phyloP scores from a whole-genome alignment of 2,888 invertebrate species.

The Imbricaverruca yamaguchii region DNA sequence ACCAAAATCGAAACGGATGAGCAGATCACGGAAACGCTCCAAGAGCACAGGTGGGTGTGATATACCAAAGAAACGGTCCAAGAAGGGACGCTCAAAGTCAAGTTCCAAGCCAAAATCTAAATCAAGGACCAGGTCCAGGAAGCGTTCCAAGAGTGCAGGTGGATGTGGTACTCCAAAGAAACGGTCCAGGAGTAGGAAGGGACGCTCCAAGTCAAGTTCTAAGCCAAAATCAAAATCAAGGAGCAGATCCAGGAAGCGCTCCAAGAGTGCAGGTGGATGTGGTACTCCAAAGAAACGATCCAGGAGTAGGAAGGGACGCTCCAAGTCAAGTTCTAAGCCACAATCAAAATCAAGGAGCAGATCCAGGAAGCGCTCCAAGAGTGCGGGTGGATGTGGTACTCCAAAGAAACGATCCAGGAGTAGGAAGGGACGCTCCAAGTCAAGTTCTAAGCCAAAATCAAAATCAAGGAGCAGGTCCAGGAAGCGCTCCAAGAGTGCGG shows the following conservation, averaged over 20 bases:
- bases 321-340: not conserved
- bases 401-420: not conserved
- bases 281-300: not conserved
- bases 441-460: not conserved
- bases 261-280: not conserved
- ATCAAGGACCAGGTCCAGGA: too few species aligned
- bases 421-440: not conserved
- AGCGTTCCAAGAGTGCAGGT: too few species aligned
- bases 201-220: not conserved
- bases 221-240: conserved; percentile 8
- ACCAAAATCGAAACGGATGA: too few species aligned
- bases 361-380: not conserved
- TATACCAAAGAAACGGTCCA: too few species aligned
- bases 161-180: too few species aligned
- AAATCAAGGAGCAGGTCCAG: conserved; percentile 1
- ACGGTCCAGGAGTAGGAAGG: not conserved
- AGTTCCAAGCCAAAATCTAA: too few species aligned
- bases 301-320: not conserved
- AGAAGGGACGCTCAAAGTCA: too few species aligned
- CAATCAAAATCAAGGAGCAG: not conserved
- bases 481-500: not conserved
- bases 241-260: not conserved
- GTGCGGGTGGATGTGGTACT: not conserved
- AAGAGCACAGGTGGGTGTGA: too few species aligned
- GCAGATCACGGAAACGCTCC: too few species aligned